These are phyloP conservation scores for Epicauta chinensis DNA, from an alignment of 1,140 invertebrate species.

Conservation along the genomic window DNA sequence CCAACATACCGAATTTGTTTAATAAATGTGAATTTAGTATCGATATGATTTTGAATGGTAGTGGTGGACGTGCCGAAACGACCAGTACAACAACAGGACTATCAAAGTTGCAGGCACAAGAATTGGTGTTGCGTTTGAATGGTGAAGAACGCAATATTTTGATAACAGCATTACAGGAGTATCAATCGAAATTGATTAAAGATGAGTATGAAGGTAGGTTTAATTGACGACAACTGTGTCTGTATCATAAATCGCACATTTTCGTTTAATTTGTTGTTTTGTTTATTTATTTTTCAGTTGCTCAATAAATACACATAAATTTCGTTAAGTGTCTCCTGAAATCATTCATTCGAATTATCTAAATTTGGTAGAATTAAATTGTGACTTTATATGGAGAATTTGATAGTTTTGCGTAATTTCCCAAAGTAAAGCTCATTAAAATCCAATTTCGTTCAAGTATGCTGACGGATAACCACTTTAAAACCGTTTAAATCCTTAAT, in stretches of 20 bases:
- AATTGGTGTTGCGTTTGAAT: constrained; percentile 60
- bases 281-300: background rate
- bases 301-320: background rate
- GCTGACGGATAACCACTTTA: too few relatives aligned
- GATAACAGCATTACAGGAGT: constrained; percentile 59
- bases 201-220: constrained; percentile 65
- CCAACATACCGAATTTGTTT: background rate
- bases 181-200: constrained; percentile 62
- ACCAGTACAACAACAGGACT: constrained; percentile 45
- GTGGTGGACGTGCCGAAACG: constrained; percentile 37
- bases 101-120: constrained; percentile 61
- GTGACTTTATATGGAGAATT: too few relatives aligned
- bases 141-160: constrained; percentile 60
- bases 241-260: background rate
- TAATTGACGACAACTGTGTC: constrained; percentile 2
- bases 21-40: constrained; percentile 19
- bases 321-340: too few relatives aligned
- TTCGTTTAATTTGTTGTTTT: background rate
- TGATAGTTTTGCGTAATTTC: too few relatives aligned
- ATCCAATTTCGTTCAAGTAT: too few relatives aligned
- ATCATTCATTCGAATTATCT: too few relatives aligned
- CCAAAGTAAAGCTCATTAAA: too few relatives aligned
- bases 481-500: too few relatives aligned
- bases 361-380: too few relatives aligned
- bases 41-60: constrained; percentile 22